These are phyloP conservation scores for Phylloscopus trochilus DNA, from an alignment of 2,113 vertebrate genomes.

Conservation along the genomic window DNA sequence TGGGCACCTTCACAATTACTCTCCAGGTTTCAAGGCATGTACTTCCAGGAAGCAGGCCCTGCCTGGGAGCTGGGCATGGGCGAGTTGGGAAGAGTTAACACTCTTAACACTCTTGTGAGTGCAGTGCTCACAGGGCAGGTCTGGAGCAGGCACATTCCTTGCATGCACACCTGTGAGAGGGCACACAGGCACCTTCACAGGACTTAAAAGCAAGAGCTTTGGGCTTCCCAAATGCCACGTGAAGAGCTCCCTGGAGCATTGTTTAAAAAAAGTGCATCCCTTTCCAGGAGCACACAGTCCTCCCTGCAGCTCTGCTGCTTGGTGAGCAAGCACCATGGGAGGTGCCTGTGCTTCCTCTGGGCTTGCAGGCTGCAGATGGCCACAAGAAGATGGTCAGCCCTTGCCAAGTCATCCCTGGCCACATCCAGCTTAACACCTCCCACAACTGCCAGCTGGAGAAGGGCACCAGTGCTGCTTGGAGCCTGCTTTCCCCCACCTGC, in stretches of 20 bases:
- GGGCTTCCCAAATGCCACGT: not conserved
- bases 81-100: not conserved
- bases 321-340: not conserved
- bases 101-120: not conserved
- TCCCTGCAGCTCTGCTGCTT: not conserved
- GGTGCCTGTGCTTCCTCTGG: fast-evolving
- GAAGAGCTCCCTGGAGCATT: not conserved
- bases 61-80: not conserved
- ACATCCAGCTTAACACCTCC: not conserved
- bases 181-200: not conserved
- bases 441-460: not conserved
- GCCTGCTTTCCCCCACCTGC: not conserved
- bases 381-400: not conserved
- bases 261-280: not conserved
- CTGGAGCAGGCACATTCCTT: constrained; percentile 17
- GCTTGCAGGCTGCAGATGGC: not conserved
- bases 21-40: not conserved
- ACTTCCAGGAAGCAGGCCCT: not conserved
- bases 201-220: not conserved
- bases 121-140: not conserved
- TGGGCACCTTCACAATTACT: not conserved
- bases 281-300: not conserved
- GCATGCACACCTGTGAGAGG: constrained; percentile 23
- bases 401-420: not conserved
- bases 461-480: fast-evolving